phyloP scores from a whole-genome alignment of 2,113 vertebrate genomes.

The Corydoras sp. region DNA sequence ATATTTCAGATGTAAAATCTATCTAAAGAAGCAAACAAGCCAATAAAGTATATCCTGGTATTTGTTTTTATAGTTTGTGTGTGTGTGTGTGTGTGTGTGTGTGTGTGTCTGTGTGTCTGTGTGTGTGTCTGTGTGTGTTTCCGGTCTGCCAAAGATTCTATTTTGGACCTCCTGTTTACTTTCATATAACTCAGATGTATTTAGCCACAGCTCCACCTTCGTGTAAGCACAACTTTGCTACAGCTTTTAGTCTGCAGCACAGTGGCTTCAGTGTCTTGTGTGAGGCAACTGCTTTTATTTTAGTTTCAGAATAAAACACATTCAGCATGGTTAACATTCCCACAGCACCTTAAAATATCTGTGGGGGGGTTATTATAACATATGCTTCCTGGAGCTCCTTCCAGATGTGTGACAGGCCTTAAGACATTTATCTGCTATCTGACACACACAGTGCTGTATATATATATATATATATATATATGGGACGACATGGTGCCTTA shows the following conservation, averaged over 20 bases:
- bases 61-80: background rate
- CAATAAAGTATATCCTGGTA: too few species aligned
- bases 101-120: background rate
- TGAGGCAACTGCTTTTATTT: conserved; percentile 34
- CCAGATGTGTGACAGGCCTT: too few species aligned
- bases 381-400: too few species aligned
- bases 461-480: too few species aligned
- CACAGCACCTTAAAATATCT: conserved; percentile 20
- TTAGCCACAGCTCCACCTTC: conserved; percentile 55
- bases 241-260: conserved; percentile 55
- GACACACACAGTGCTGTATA: too few species aligned
- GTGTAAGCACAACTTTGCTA: conserved; percentile 58
- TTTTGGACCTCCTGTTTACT: conserved; percentile 70
- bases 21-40: too few species aligned
- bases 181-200: conserved; percentile 56
- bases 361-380: too few species aligned
- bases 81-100: conserved; percentile 4
- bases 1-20: too few species aligned
- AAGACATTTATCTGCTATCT: too few species aligned
- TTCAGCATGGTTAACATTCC: conserved; percentile 45
- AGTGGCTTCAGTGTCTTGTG: conserved; percentile 45
- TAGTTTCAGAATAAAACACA: conserved; percentile 55
- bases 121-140: conserved; percentile 4
- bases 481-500: too few species aligned
- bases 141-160: conserved; percentile 51